phyloP scores from a whole-genome alignment of 2,888 invertebrate species.

The Thecophora atra region DNA sequence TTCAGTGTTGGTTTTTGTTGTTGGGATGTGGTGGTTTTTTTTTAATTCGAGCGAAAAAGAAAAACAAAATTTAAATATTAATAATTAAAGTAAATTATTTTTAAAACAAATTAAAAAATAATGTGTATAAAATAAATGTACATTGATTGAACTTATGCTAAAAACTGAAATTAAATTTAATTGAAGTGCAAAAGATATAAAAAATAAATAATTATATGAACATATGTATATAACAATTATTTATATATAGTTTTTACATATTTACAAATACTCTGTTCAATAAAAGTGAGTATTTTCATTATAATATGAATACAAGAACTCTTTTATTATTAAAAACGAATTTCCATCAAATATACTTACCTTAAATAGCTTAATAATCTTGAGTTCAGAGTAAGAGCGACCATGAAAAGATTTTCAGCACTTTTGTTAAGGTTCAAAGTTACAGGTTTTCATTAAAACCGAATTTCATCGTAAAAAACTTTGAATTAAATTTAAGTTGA shows the following conservation, averaged over 20 bases:
- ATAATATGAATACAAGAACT: neutral
- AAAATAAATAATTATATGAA: neutral
- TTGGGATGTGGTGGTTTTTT: conserved; percentile 22
- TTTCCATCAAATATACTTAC: neutral
- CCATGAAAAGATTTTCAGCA: neutral
- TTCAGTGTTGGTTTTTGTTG: conserved; percentile 32
- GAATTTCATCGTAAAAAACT: neutral
- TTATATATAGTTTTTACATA: neutral
- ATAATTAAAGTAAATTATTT: conserved; percentile 31
- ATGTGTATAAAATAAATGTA: neutral
- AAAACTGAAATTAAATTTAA: neutral
- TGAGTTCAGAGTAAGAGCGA: neutral
- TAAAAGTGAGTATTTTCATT: neutral
- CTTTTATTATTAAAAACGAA: neutral
- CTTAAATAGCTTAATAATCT: neutral
- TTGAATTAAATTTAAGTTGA: no score
- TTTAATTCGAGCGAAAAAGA: conserved; percentile 30
- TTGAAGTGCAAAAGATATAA: conserved; percentile 5
- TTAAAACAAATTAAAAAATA: conserved; percentile 21
- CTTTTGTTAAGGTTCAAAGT: neutral
- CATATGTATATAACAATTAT: neutral
- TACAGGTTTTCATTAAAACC: neutral
- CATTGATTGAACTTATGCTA: neutral
- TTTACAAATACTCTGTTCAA: neutral
- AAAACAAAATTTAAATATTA: conserved; percentile 23